Evolutionary conservation across 2,888 invertebrate genomes (phyloP).

Genomic region (Ferdinandea cuprea): DNA sequence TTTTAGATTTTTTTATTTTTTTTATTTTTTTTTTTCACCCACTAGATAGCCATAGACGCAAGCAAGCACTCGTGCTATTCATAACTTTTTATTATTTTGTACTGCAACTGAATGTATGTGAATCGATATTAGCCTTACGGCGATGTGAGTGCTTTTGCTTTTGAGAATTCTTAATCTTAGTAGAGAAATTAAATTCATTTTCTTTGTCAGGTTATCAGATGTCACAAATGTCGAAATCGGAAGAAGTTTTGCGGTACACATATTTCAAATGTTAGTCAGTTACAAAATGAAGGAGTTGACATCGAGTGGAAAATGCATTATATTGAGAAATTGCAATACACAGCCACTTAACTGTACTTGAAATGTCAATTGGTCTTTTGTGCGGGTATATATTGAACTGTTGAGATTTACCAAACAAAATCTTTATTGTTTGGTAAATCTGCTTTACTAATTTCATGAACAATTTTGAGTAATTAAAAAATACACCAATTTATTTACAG

Average conservation of each 20-base stretch:
- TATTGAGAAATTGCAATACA: no score
- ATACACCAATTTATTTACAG: no score
- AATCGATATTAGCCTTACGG: conserved; percentile 5
- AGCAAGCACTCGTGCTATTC: background rate
- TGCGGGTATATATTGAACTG: no score
- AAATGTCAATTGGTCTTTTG: no score
- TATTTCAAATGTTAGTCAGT: background rate
- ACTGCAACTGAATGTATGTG: background rate
- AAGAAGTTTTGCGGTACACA: background rate
- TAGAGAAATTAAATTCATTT: background rate
- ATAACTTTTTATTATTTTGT: background rate
- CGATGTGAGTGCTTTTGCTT: background rate
- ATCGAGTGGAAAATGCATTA: background rate
- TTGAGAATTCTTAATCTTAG: background rate
- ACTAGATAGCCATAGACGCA: background rate
- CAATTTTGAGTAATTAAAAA: no score
- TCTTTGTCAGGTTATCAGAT: conserved; percentile 5
- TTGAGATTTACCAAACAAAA: no score
- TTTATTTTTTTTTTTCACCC: background rate
- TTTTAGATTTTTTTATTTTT: no score
- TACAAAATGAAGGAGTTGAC: background rate
- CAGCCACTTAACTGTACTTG: no score
- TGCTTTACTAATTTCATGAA: no score
- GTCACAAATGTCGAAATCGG: background rate
- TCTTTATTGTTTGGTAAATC: no score